phyloP scores from a whole-genome alignment of 2,113 vertebrate species.

The Burhinus oedicnemus region DNA sequence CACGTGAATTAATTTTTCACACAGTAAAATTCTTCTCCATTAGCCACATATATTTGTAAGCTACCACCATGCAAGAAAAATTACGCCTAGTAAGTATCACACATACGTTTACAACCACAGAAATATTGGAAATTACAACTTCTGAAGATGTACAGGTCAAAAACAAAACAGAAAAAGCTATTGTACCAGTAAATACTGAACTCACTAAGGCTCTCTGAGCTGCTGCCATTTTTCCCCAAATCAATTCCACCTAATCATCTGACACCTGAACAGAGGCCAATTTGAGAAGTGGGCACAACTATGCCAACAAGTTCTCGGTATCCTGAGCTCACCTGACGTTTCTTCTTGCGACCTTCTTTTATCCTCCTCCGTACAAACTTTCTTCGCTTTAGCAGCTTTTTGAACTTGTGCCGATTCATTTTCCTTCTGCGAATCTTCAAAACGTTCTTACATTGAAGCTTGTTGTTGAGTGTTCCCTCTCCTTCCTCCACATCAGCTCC shows the following conservation, averaged over 20 bases:
- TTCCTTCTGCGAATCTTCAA: constrained; percentile 90
- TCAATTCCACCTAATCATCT: background rate
- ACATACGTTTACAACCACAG: fast-evolving
- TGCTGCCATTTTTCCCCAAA: background rate
- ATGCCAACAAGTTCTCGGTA: fast-evolving
- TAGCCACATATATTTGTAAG: fast-evolving
- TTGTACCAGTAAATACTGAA: background rate
- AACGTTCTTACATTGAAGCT: constrained; percentile 81
- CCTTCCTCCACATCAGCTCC: constrained; percentile 46
- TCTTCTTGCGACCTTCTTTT: constrained; percentile 77
- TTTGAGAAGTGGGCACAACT: fast-evolving
- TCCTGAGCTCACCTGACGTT: constrained; percentile 76
- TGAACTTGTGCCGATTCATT: constrained; percentile 94
- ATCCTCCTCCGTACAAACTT: constrained; percentile 84
- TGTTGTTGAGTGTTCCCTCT: background rate
- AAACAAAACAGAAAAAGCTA: background rate
- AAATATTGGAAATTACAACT: background rate
- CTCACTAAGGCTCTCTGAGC: fast-evolving
- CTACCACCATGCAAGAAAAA: background rate
- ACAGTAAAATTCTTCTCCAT: background rate
- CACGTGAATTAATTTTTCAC: background rate
- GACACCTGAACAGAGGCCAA: fast-evolving
- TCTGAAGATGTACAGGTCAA: background rate
- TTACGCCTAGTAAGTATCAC: fast-evolving
- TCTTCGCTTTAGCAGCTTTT: constrained; percentile 86